phyloP scores from a whole-genome alignment of 2,113 vertebrate genomes.

The Odontesthes bonariensis region DNA sequence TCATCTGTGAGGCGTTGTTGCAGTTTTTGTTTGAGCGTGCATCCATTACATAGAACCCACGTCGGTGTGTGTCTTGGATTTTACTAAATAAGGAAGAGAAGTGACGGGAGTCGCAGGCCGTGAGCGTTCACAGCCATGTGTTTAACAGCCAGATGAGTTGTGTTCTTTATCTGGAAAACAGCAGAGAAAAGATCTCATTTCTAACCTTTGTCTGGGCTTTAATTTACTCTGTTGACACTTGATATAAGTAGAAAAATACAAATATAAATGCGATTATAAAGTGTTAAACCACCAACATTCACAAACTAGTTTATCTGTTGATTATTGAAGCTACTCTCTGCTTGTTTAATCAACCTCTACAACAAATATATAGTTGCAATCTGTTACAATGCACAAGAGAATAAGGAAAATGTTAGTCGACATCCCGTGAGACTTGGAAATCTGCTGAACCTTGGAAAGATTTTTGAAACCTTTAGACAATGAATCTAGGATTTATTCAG shows the following conservation, averaged over 20 bases:
- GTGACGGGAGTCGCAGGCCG: neutral
- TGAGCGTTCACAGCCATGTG: neutral
- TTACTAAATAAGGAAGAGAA: neutral
- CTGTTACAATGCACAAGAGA: neutral
- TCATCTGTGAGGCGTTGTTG: neutral
- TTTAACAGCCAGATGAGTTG: neutral
- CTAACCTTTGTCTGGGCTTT: too few species aligned
- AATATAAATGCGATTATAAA: too few species aligned
- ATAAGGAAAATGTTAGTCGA: neutral
- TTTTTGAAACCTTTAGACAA: neutral
- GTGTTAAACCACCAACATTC: too few species aligned
- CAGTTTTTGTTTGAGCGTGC: neutral
- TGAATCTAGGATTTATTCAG: constrained; percentile 14
- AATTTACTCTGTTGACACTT: too few species aligned
- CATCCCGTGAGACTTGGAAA: neutral
- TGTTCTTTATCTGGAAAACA: neutral
- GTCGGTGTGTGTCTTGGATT: neutral
- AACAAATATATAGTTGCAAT: neutral
- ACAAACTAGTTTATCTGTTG: too few species aligned
- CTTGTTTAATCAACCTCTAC: too few species aligned
- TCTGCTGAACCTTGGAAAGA: neutral
- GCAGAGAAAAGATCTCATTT: too few species aligned
- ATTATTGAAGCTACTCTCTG: too few species aligned
- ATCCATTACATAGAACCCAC: neutral
- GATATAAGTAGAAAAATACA: too few species aligned